Base-by-base conservation (phyloP, 1,140 invertebrate genomes). In the Manduca sexta region DNA sequence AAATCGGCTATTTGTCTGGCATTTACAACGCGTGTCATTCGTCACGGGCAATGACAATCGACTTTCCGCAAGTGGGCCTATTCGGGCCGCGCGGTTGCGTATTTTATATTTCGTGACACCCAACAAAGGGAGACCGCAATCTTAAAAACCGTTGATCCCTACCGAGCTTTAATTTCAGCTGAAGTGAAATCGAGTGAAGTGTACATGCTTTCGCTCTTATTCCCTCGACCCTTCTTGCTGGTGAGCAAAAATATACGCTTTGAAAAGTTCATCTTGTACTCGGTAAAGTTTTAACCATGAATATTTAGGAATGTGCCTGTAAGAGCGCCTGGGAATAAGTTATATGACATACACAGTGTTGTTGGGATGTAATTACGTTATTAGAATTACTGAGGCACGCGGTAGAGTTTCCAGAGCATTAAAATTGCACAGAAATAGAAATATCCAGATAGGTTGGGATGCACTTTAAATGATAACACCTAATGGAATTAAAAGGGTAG, bases 171-270 rank as follows among this genome's bases (percentile, higher is more conserved):
- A 62, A 65, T 69, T 69, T 63, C 47, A 56, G 53, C 58, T 59
- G 45, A 55, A 66, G 62, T 60, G 59, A 65, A 65, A 62, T 60
- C 56, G 53, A 54, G 52, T 69, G 60, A 66, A 69, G 64, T 60
- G 53, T 66, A 69, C 67, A 69, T 51, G 67, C 44, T 70, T 67
- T 70, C 52, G 64, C 67, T 70, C 61, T 70, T 70, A 70, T 52
- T 45, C 56, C 45, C 58, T 52, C 56, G 58, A 64, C 56, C 56
- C 52, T 57, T 45, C 54, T 52, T 37, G 45, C 43, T 50, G 33
- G 42, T 26, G 53, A 46, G 47, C 37, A 43, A 48, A 56, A 55
- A 53, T 48, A 43, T 53, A 53, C 45, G 40, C 45, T 48, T 53
- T 48, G 39, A 48, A 53, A 48, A 53, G 45, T 48, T 53, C 29